These are phyloP conservation scores for Onthophagus sagittarius DNA, from an alignment of 2,888 invertebrate species.

Conservation along the genomic window DNA sequence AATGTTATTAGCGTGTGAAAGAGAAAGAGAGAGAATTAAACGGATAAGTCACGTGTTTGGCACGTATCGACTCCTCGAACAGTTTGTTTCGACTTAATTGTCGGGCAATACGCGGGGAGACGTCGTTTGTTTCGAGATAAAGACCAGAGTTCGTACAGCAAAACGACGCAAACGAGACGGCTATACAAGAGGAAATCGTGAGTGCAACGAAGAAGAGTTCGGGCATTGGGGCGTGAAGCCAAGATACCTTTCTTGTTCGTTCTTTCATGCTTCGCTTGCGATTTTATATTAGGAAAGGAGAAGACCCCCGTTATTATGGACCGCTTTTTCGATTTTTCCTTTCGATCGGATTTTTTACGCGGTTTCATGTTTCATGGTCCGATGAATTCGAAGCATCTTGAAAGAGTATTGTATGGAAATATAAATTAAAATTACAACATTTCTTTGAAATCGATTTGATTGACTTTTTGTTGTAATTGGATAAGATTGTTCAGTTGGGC, in stretches of 20 bases:
- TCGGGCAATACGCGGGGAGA: neutral
- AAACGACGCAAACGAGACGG: neutral
- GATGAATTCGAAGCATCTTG: neutral
- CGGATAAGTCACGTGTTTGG: neutral
- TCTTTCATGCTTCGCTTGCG: neutral
- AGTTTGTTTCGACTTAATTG: neutral
- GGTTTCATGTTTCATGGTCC: neutral
- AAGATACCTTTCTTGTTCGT: neutral
- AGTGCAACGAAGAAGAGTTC: neutral
- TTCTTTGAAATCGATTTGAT: neutral
- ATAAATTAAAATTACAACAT: too few species aligned
- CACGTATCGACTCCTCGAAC: neutral
- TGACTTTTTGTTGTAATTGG: neutral
- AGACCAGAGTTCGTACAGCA: neutral
- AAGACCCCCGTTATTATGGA: neutral
- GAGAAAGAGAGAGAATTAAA: too few species aligned
- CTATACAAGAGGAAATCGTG: neutral
- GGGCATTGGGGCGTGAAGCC: neutral
- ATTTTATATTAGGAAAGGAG: neutral
- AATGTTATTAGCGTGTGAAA: neutral
- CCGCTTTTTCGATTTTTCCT: neutral
- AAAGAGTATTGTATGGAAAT: neutral
- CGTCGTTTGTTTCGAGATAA: neutral
- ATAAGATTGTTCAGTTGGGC: neutral
- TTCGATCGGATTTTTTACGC: neutral